Evolutionary conservation across 2,113 vertebrate genomes (phyloP).

Genomic region (Campylomormyrus tamandua): DNA sequence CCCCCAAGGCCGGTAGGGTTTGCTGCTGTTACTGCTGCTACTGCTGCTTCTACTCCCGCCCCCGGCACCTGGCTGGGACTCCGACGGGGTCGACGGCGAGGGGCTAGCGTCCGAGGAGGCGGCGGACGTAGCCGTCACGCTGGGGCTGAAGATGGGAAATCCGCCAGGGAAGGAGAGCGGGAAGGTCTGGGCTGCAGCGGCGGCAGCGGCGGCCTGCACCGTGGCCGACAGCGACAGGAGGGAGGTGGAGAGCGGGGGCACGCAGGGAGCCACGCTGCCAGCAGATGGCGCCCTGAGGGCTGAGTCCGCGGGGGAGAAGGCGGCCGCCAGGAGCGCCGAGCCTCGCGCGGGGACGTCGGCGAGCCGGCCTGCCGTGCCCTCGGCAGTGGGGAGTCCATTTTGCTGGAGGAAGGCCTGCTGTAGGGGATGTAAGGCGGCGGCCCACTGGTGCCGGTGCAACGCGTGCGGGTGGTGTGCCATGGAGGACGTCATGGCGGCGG

Average conservation of each 20-base stretch:
- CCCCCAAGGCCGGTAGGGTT: slow-evolving; percentile 86
- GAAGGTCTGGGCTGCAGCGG: slow-evolving; percentile 73
- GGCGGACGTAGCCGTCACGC: slow-evolving; percentile 51
- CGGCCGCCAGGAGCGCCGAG: slow-evolving; percentile 66
- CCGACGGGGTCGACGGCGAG: slow-evolving; percentile 57
- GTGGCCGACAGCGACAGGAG: slow-evolving; percentile 79
- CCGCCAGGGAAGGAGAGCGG: slow-evolving; percentile 69
- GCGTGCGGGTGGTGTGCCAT: slow-evolving; percentile 64
- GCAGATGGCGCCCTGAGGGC: slow-evolving; percentile 64
- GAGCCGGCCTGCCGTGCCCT: slow-evolving; percentile 57
- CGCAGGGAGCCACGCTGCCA: slow-evolving; percentile 60
- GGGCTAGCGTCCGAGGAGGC: slow-evolving; percentile 65
- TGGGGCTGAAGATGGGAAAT: slow-evolving; percentile 70
- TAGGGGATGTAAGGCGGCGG: slow-evolving; percentile 68
- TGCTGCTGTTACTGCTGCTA: slow-evolving; percentile 47
- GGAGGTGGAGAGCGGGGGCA: slow-evolving; percentile 73
- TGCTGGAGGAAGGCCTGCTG: slow-evolving; percentile 66
- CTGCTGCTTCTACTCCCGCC: slow-evolving; percentile 46
- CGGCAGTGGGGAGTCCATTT: slow-evolving; percentile 60
- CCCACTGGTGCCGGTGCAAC: slow-evolving; percentile 76
- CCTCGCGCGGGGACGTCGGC: slow-evolving; percentile 57
- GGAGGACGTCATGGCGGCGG: slow-evolving; percentile 69
- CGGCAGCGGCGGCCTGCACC: slow-evolving; percentile 66
- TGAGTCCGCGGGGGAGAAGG: slow-evolving; percentile 69
- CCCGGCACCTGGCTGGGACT: slow-evolving; percentile 59